These are phyloP conservation scores for Chamaetylas fuelleborni DNA, from an alignment of 2,113 vertebrate genomes.

Conservation along the genomic window DNA sequence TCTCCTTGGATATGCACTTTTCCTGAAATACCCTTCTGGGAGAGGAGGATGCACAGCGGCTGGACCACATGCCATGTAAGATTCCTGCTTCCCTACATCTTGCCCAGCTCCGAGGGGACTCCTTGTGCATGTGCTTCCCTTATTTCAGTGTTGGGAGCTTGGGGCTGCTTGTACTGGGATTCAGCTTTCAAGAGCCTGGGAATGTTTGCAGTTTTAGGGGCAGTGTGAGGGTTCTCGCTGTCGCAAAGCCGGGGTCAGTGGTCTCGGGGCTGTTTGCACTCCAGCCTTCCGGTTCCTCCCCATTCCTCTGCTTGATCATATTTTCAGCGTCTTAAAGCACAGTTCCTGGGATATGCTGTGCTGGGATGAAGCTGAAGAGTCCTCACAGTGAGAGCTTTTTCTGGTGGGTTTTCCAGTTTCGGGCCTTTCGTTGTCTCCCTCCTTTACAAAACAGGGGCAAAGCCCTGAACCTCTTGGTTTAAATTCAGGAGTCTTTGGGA, in stretches of 20 bases:
- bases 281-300: not conserved
- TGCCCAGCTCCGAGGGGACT: not conserved
- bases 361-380: not conserved
- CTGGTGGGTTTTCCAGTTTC: not conserved
- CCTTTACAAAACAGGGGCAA: not conserved
- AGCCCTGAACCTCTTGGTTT: not conserved
- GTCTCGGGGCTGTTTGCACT: not conserved
- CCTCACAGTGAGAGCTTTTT: not conserved
- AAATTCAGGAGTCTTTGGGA: not conserved
- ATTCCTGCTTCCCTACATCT: not conserved
- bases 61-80: conserved; percentile 65
- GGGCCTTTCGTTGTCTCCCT: not conserved
- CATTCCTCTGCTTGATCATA: accelerated
- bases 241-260: not conserved
- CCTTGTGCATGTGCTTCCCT: not conserved
- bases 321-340: not conserved
- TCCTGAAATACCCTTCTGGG: not conserved
- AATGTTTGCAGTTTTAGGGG: not conserved
- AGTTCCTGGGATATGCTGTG: not conserved
- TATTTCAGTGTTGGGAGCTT: not conserved
- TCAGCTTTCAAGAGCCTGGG: not conserved
- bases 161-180: not conserved
- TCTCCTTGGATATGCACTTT: conserved; percentile 7
- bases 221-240: not conserved
- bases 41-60: conserved; percentile 46